These are phyloP conservation scores for Conops quadrifasciatus DNA, from an alignment of 2,888 invertebrate genomes.

Conservation along the genomic window DNA sequence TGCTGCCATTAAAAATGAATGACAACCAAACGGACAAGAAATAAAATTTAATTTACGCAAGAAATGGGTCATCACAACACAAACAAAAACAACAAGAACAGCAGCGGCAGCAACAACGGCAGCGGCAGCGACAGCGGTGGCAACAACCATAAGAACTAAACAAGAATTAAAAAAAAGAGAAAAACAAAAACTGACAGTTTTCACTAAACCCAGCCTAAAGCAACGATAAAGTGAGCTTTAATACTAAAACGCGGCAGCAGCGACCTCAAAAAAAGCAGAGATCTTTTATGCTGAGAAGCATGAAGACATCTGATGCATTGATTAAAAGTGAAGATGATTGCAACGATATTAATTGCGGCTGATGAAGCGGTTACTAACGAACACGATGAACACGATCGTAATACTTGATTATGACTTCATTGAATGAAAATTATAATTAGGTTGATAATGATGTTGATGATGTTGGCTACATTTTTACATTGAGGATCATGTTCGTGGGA, in stretches of 20 bases:
- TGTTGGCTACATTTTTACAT: too few relatives aligned
- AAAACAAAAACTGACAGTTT: not conserved
- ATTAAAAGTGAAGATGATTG: conserved; percentile 21
- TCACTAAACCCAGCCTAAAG: conserved; percentile 3
- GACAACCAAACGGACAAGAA: not conserved
- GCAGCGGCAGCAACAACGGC: not conserved
- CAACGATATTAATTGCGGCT: not conserved
- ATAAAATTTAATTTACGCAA: conserved; percentile 7
- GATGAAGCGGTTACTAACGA: too few relatives aligned
- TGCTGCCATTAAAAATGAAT: not conserved
- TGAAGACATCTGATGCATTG: conserved; percentile 29
- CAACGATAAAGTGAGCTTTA: conserved; percentile 1
- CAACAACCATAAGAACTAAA: not conserved
- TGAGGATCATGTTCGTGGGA: too few relatives aligned
- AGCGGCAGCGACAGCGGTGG: not conserved
- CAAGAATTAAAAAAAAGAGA: not conserved
- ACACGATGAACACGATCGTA: too few relatives aligned
- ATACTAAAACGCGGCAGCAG: conserved; percentile 9
- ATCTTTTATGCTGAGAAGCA: conserved; percentile 30
- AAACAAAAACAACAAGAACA: not conserved
- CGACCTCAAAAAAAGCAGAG: conserved; percentile 27
- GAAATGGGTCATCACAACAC: conserved; percentile 3
- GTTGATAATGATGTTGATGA: too few relatives aligned
- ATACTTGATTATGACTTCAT: too few relatives aligned
- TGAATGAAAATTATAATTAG: too few relatives aligned